A percentile compares a stretch with the other conserved stretches of the same genome.
Conservation (phyloP, 2,797 vertebrate genomes). For the Sarcophilus harrisii region DNA sequence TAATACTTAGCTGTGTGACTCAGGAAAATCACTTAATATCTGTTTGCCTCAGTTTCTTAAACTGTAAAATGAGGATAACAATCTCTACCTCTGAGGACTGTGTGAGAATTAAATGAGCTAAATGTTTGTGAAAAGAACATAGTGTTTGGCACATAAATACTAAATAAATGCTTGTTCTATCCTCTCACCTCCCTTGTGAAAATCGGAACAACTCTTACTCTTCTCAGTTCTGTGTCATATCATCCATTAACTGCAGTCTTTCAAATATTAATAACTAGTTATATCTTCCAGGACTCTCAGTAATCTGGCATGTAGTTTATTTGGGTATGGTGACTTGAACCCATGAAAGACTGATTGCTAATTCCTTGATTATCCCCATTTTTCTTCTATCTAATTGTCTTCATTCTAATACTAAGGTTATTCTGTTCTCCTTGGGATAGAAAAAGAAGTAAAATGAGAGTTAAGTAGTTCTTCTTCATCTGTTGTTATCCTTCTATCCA, state of each 20-base stretch:
- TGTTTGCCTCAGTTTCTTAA: not conserved
- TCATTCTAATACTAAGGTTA: not conserved
- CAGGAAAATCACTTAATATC: not conserved
- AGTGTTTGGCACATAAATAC: not conserved
- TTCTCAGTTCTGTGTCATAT: not conserved
- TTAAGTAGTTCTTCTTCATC: not conserved
- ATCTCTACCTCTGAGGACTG: not conserved
- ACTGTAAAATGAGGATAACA: not conserved
- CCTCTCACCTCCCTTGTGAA: not conserved
- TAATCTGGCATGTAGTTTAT: not conserved
- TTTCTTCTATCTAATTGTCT: not conserved
- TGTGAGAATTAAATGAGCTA: not conserved
- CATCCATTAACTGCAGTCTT: not conserved
- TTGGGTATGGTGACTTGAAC: not conserved
- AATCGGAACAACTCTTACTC: not conserved
- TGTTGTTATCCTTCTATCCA: not conserved
- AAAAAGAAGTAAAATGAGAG: not conserved
- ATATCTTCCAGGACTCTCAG: not conserved
- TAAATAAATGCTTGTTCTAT: not conserved
- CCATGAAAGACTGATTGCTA: not conserved
- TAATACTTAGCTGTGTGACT: not conserved
- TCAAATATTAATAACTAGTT: not conserved
- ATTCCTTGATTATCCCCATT: not conserved
- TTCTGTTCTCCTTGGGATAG: not conserved
- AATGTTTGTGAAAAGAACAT: not conserved